Base-by-base conservation (phyloP, 2,888 invertebrate genomes). In the Nephrotoma guestfalica region DNA sequence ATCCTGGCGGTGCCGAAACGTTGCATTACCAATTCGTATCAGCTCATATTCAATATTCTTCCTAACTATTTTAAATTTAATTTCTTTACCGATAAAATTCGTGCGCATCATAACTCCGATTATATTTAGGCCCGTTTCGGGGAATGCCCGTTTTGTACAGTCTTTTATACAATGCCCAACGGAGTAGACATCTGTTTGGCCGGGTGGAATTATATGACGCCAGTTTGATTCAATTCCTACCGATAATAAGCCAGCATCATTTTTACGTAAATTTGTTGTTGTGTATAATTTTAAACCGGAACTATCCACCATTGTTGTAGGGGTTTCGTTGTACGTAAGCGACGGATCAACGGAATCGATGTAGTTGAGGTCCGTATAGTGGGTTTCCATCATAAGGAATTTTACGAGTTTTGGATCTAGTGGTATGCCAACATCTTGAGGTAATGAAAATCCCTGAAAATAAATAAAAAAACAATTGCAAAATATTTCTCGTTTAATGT, bases 161-260 rank as follows among this genome's bases (percentile, higher is more conserved):
- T 93, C 93, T 1, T 93, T 90, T 87, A 93, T 93, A 90, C 94
- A 94, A 89, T 94, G 94, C 9, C 94, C 94, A 87, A 93, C 93
- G 45, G 94, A 93, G 11, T 93, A 90, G 85, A 94, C 94, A 88
- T 92, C 91, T 83, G 93, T 91, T 88, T 94, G 94, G 51, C 93
- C 93, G 0, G 94, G 94, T 4, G 94, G 94, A 87, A 94, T 93
- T 87, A 94, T 93, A 89, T 94, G 93, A 88, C 93, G 91, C 93
- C 94, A 93, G 89, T 93, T 94, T 15, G 94, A 93, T 88, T 93
- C 93, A 89, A 93, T 88, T 85, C 88, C 88, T 86, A 94, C 92
- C 87, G 93, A 93, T 86, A 94, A 90, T 57, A 94, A 92, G 0
- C 94, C 94, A 15, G 94, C 94, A 88, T 94, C 94, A 89, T 94